A percentile compares a stretch with the other conserved stretches of the same genome.
Evolutionary conservation across 1,140 invertebrate genomes (phyloP).

Genomic region (Pseudachorutes palmiensis): DNA sequence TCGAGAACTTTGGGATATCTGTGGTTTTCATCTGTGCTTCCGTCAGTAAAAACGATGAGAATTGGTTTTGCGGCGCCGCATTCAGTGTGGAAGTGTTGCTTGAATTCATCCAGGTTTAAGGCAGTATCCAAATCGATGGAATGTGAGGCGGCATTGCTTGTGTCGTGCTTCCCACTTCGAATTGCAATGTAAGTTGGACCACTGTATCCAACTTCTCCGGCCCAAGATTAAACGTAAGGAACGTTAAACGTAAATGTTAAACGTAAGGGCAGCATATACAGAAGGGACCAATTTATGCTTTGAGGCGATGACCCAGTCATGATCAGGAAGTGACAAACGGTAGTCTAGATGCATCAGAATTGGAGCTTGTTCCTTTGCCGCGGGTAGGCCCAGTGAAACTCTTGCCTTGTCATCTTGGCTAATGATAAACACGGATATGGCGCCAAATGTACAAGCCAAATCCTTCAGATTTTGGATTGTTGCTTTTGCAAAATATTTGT

Average conservation of each 20-base stretch:
- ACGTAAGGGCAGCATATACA: constrained; percentile 40
- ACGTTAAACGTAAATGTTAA: too few species aligned
- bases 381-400: constrained; percentile 44
- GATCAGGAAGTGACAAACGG: constrained; percentile 42
- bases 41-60: constrained; percentile 42
- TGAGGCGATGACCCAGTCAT: constrained; percentile 44
- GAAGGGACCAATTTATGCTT: constrained; percentile 41
- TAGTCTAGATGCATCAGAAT: constrained; percentile 45
- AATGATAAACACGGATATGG: constrained; percentile 37
- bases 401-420: constrained; percentile 44
- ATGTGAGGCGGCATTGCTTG: constrained; percentile 41
- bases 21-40: constrained; percentile 45
- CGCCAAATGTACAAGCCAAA: constrained; percentile 35
- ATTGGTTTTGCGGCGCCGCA: constrained; percentile 42
- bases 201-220: constrained; percentile 40
- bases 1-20: constrained; percentile 23
- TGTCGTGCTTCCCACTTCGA: constrained; percentile 40
- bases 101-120: too few species aligned
- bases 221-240: too few species aligned
- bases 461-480: constrained; percentile 36
- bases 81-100: too few species aligned
- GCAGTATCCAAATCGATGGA: constrained; percentile 41
- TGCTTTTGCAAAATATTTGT: constrained; percentile 37
- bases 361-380: constrained; percentile 43
- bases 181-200: constrained; percentile 45